A percentile compares a stretch with the other conserved stretches of the same genome.
These are phyloP conservation scores for Triops cancriformis DNA, from an alignment of 1,140 invertebrate species.

Conservation along the genomic window DNA sequence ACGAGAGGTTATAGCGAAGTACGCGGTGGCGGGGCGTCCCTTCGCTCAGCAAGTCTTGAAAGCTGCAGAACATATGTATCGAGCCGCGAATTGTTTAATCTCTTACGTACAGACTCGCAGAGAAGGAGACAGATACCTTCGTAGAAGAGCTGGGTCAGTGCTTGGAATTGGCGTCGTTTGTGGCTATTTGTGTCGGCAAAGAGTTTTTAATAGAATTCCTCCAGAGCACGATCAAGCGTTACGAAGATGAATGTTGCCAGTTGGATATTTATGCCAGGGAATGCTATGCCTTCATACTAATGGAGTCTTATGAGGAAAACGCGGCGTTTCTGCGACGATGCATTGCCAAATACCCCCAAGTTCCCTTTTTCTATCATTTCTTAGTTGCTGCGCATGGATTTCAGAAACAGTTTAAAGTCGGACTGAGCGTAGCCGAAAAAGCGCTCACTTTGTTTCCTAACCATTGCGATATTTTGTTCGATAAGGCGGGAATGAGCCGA, in stretches of 20 bases:
- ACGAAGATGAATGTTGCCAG: neutral
- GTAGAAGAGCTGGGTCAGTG: neutral
- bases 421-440: neutral
- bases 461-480: neutral
- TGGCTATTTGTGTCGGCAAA: neutral
- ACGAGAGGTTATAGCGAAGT: neutral
- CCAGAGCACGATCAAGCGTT: neutral
- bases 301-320: neutral
- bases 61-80: neutral
- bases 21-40: neutral
- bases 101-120: neutral
- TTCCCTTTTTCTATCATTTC: neutral
- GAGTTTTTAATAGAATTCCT: neutral
- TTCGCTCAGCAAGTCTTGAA: neutral
- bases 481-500: neutral
- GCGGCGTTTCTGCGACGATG: neutral
- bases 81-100: neutral
- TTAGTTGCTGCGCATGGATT: neutral
- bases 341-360: neutral
- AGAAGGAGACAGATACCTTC: neutral
- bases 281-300: neutral
- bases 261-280: neutral
- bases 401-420: neutral
- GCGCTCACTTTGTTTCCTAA: neutral
- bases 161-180: neutral